Evolutionary conservation across 2,113 vertebrate genomes (phyloP).

Genomic region (Tichodroma muraria): DNA sequence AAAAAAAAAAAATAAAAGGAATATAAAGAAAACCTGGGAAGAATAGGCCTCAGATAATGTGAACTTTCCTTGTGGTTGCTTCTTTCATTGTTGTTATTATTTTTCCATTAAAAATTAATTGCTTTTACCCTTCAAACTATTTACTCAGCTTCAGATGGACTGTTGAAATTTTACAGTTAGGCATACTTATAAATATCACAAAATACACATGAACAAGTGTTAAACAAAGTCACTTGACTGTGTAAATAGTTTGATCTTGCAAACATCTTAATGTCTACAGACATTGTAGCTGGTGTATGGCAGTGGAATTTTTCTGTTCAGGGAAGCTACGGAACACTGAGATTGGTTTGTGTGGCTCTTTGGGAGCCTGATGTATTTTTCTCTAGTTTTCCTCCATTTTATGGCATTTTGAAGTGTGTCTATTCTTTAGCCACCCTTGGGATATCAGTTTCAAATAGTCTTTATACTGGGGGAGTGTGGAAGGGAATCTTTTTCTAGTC

Average conservation of each 20-base stretch:
- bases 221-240: not conserved
- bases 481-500: not conserved
- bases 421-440: not conserved
- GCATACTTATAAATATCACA: not conserved
- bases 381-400: not conserved
- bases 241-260: not conserved
- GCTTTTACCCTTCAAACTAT: slow-evolving; percentile 1
- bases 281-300: not conserved
- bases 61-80: not conserved
- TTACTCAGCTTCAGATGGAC: not conserved
- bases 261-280: not conserved
- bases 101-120: slow-evolving; percentile 13
- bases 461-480: not conserved
- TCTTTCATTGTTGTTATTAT: slow-evolving; percentile 4
- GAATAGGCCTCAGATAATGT: not conserved
- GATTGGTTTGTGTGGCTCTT: not conserved
- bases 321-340: not conserved
- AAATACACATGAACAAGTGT: not conserved
- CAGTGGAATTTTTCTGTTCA: not conserved
- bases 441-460: not conserved
- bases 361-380: not conserved
- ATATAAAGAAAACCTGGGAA: not conserved
- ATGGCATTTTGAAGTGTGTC: not conserved
- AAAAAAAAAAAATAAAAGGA: not conserved
- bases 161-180: not conserved